Evolutionary conservation across 2,113 vertebrate genomes (phyloP).

Genomic region (Lonchura striata): DNA sequence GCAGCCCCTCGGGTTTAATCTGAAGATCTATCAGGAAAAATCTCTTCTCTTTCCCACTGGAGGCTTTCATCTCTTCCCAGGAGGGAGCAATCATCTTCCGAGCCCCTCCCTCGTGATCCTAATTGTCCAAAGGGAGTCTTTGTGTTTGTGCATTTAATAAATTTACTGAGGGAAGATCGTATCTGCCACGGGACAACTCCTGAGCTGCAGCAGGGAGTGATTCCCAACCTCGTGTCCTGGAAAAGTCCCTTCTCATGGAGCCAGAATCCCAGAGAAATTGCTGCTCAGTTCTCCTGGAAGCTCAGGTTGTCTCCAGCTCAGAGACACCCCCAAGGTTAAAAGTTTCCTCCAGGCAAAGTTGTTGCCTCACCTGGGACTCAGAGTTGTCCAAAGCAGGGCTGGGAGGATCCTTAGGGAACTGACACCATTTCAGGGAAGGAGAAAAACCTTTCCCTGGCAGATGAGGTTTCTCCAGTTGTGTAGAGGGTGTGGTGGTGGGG

Average conservation of each 20-base stretch:
- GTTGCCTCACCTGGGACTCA: not conserved
- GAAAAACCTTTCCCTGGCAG: not conserved
- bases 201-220: not conserved
- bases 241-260: not conserved
- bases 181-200: slow-evolving; percentile 1
- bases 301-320: not conserved
- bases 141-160: slow-evolving; percentile 52
- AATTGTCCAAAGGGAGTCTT: slow-evolving; percentile 52
- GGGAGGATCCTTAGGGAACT: not conserved
- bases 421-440: not conserved
- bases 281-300: not conserved
- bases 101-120: slow-evolving; percentile 26
- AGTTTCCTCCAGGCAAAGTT: not conserved
- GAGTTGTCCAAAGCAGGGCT: not conserved
- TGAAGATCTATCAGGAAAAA: slow-evolving; percentile 44
- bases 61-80: slow-evolving; percentile 61
- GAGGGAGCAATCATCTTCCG: slow-evolving; percentile 24
- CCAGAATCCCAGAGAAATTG: not conserved
- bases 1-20: not conserved
- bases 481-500: not conserved
- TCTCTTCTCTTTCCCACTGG: not conserved
- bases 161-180: slow-evolving; percentile 4
- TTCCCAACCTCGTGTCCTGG: not conserved
- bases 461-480: not conserved
- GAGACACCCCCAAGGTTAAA: not conserved